phyloP scores from a whole-genome alignment of 2,113 vertebrate species.

The Megalops atlanticus region DNA sequence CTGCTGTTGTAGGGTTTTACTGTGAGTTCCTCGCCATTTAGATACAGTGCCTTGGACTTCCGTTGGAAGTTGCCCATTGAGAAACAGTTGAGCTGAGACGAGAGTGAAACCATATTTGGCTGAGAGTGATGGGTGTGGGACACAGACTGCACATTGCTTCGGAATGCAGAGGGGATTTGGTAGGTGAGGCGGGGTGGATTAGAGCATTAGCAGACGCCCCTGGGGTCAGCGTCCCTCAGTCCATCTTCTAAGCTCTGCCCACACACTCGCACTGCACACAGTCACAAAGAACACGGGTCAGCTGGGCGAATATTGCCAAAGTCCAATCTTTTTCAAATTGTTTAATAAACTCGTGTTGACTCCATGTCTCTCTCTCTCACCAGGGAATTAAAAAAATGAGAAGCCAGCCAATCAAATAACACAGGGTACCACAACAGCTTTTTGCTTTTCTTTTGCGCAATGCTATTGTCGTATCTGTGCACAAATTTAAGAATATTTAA shows the following conservation, averaged over 20 bases:
- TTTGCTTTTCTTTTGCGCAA: not conserved
- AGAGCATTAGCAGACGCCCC: conserved; percentile 2
- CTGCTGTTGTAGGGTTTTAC: no score
- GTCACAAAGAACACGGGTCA: not conserved
- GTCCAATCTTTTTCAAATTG: not conserved
- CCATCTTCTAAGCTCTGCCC: not conserved
- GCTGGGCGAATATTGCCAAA: not conserved
- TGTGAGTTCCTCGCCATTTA: no score
- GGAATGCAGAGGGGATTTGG: not conserved
- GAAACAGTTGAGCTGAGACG: not conserved
- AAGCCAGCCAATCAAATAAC: not conserved
- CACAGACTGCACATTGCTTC: not conserved
- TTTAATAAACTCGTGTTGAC: not conserved
- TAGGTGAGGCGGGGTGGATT: not conserved
- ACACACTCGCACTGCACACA: not conserved
- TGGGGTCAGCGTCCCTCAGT: not conserved
- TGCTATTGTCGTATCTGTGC: not conserved
- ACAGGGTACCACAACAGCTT: not conserved
- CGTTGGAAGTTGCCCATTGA: not conserved
- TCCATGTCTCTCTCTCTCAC: not conserved
- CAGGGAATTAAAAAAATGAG: not conserved
- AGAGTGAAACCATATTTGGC: not conserved
- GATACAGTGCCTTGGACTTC: no score
- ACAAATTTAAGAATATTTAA: not conserved
- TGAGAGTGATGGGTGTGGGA: not conserved